Conservation (phyloP, 2,888 invertebrate genomes). For the Chalcis sispes region DNA sequence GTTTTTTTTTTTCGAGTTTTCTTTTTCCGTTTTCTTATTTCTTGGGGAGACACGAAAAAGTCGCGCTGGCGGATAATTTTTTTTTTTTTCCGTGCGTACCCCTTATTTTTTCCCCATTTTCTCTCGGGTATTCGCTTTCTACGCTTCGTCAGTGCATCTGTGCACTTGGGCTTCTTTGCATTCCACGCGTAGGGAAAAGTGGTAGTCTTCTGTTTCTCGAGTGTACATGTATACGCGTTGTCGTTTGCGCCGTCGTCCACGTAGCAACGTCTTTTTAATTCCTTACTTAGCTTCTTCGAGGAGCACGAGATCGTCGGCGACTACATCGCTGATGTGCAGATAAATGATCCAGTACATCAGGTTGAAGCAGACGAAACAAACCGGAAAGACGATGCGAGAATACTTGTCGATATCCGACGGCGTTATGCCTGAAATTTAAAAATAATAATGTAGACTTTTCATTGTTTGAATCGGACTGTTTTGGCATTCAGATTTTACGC, state of each 20-base stretch:
- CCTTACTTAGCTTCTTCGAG: conserved; percentile 73
- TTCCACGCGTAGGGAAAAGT: conserved; percentile 33
- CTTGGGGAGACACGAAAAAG: conserved; percentile 24
- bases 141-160: background rate
- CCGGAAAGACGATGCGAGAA: conserved; percentile 98
- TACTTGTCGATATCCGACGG: conserved; percentile 99
- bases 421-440: conserved; percentile 81
- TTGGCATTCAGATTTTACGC: conserved; percentile 2
- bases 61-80: background rate
- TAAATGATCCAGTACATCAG: conserved; percentile 99
- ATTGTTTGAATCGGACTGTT: background rate
- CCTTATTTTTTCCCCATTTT: conserved; percentile 2
- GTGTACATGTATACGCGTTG: conserved; percentile 20
- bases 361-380: conserved; percentile 99
- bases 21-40: background rate
- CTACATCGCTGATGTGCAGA: conserved; percentile 96
- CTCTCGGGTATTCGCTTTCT: conserved; percentile 6
- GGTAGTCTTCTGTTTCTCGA: conserved; percentile 53
- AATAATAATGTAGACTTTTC: conserved; percentile 5
- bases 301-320: conserved; percentile 92
- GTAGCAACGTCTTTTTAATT: conserved; percentile 6
- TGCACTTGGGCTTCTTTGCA: conserved; percentile 19
- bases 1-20: background rate
- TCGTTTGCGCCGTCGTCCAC: conserved; percentile 13
- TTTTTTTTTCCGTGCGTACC: background rate